phyloP scores from a whole-genome alignment of 2,113 vertebrate species.

The Alaudala cheleensis region DNA sequence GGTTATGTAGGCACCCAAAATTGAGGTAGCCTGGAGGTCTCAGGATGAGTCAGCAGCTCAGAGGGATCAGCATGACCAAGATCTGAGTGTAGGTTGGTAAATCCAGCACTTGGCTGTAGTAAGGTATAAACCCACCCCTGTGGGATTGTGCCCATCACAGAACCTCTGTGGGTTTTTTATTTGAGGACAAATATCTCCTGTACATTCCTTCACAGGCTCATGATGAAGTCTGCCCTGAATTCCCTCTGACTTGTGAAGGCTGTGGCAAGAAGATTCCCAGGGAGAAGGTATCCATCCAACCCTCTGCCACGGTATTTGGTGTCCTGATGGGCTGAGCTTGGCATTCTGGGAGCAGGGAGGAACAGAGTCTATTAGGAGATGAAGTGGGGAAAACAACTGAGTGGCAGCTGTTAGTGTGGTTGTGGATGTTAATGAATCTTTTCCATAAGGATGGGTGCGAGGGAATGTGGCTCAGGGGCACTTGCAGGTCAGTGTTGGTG shows the following conservation, averaged over 20 bases:
- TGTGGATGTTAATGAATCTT: not conserved
- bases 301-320: rapidly evolving
- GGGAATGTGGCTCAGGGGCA: rapidly evolving
- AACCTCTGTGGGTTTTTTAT: not conserved
- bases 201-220: slow-evolving; percentile 76
- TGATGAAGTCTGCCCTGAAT: slow-evolving; percentile 84
- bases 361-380: not conserved
- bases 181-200: not conserved
- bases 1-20: not conserved
- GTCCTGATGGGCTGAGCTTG: not conserved
- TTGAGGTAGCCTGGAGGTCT: not conserved
- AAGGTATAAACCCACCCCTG: rapidly evolving
- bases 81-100: not conserved
- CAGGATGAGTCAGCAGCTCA: not conserved
- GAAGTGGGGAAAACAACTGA: not conserved
- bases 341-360: rapidly evolving
- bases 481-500: rapidly evolving
- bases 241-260: slow-evolving; percentile 87
- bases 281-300: slow-evolving; percentile 76
- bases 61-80: not conserved
- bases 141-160: not conserved
- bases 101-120: rapidly evolving
- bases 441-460: rapidly evolving
- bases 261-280: slow-evolving; percentile 88
- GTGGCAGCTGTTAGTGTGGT: not conserved